phyloP scores from a whole-genome alignment of 2,113 vertebrate genomes.

The Ictidomys tridecemlineatus region DNA sequence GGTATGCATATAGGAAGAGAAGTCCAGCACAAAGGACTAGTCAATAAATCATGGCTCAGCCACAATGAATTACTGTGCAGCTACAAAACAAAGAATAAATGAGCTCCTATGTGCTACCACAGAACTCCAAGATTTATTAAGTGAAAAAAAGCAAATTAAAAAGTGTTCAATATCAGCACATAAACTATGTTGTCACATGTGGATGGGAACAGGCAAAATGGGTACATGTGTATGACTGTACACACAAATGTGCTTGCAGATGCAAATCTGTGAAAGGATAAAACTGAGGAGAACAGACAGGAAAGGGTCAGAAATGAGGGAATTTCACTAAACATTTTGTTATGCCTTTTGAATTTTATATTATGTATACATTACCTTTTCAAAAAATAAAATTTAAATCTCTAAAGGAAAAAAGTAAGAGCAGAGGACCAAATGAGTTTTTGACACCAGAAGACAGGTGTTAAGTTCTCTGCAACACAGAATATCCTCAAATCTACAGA shows the following conservation, averaged over 20 bases:
- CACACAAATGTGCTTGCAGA: background rate
- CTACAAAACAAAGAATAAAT: background rate
- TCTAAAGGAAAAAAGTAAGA: background rate
- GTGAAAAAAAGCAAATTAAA: background rate
- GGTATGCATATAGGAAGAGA: background rate
- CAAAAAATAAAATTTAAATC: slow-evolving; percentile 57
- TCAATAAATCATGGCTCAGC: background rate
- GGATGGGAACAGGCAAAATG: background rate
- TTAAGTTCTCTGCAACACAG: background rate
- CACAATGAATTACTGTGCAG: background rate
- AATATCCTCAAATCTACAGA: background rate
- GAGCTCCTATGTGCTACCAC: background rate
- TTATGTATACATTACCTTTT: background rate
- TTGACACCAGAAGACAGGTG: slow-evolving; percentile 27
- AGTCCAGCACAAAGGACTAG: background rate
- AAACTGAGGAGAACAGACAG: background rate
- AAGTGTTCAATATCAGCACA: slow-evolving; percentile 2
- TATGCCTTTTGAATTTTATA: slow-evolving; percentile 38
- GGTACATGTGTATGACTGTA: background rate
- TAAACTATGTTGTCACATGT: background rate
- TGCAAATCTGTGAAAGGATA: background rate
- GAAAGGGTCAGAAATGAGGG: background rate
- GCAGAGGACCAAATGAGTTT: slow-evolving; percentile 33
- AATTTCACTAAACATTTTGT: background rate
- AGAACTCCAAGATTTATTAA: background rate